Base-by-base conservation (phyloP, 2,113 vertebrate species). In the Orycteropus afer region DNA sequence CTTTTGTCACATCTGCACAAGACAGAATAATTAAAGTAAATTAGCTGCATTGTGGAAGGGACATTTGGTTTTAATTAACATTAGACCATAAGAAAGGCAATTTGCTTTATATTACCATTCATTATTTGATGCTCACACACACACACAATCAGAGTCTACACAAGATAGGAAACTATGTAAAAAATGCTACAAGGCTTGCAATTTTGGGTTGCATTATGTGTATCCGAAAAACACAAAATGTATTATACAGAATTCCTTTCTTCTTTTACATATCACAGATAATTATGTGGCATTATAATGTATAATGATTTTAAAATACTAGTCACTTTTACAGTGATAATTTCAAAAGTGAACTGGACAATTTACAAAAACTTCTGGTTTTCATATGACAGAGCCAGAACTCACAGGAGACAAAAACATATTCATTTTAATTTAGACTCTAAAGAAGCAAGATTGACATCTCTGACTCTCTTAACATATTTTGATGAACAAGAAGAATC, bases 1-100 rank as follows among this genome's bases (percentile, higher is more conserved):
- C 87, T 92, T 94, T 96, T 97, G 86, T 94, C 80, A 90, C 81
- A 95, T 96, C 61, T 89, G 37, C 74, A 94, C 18, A 90, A 84
- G 77, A 90, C 63, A 96, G 89, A 96, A 95, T 79, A 92, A 96
- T 86, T 94, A 97, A 97, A 89, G 57, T 82, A 92, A 25, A 88
- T 97, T 88, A 47, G 86, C 73, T 97, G 61, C 86, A 94, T 87
- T 93, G 57, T 94, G 55, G 34, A 88, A 90, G 73, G 79, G 77
- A 91, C 42, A 86, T 94, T 97, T 95, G 85, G 94, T 86, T 96
- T 97, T 97, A 97, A 96, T 98, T 96, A 97, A 96, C 67, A 90
- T 89, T 83, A 86, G 90, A 90, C 69, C 61, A 61, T 92, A 97
- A 93, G 81, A 96, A 97, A 97, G 47, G 63, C 86, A 87, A 87